A percentile compares a stretch with the other conserved stretches of the same genome.
phyloP scores from a whole-genome alignment of 2,113 vertebrate genomes.

The Struthio camelus region DNA sequence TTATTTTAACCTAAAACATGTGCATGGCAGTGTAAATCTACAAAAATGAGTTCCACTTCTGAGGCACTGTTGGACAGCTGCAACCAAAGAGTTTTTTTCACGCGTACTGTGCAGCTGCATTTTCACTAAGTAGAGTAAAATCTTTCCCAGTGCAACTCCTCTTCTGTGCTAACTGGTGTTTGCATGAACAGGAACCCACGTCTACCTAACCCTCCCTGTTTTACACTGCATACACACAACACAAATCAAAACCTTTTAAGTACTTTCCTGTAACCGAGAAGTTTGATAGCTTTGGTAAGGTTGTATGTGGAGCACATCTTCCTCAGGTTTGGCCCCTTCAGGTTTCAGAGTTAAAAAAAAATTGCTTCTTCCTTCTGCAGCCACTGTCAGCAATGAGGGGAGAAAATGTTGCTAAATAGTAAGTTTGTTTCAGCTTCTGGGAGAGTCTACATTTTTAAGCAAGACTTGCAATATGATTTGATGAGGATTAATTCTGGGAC shows the following conservation, averaged over 20 bases:
- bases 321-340: not conserved
- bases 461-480: not conserved
- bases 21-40: not conserved
- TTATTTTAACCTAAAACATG: not conserved
- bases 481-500: not conserved
- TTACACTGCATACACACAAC: accelerated
- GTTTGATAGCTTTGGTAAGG: not conserved
- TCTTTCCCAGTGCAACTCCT: not conserved
- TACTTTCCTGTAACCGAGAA: not conserved
- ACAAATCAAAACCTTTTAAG: not conserved
- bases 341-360: not conserved
- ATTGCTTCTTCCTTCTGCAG: not conserved
- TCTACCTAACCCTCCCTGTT: not conserved
- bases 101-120: not conserved
- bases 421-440: not conserved
- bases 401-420: not conserved
- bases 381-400: not conserved
- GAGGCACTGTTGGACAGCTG: not conserved
- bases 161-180: not conserved
- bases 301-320: not conserved
- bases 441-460: not conserved
- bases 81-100: not conserved
- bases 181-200: not conserved
- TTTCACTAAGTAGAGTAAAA: not conserved
- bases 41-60: not conserved